Percentiles rank a stretch among this genome's conserved stretches.
Evolutionary conservation across 2,888 invertebrate genomes (phyloP).

Genomic region (Molorchus minor): DNA sequence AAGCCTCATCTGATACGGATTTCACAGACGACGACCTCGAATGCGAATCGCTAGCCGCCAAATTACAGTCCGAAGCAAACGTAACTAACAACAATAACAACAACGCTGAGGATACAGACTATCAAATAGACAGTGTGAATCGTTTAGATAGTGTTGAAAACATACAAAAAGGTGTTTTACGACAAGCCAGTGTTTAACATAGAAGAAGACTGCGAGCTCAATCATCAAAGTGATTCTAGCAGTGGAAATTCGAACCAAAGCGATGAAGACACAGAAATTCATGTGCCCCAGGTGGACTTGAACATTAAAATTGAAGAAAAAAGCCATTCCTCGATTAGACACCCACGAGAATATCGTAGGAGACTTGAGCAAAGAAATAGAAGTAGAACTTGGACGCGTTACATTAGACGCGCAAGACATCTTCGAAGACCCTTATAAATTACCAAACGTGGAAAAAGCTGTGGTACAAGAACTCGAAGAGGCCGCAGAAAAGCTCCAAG

Average conservation of each 20-base stretch:
- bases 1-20: constrained; percentile 60
- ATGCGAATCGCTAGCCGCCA: constrained; percentile 61
- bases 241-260: constrained; percentile 52
- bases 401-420: constrained; percentile 22
- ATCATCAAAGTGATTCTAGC: constrained; percentile 37
- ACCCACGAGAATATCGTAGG: constrained; percentile 57
- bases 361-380: constrained; percentile 69
- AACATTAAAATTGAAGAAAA: constrained; percentile 49
- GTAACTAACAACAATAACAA: constrained; percentile 63
- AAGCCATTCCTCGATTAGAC: constrained; percentile 23
- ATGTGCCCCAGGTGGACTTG: constrained; percentile 37
- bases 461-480: constrained; percentile 56
- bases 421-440: constrained; percentile 32
- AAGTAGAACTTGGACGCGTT: constrained; percentile 66
- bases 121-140: constrained; percentile 65
- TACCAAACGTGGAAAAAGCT: constrained; percentile 46
- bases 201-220: constrained; percentile 41
- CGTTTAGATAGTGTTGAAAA: constrained; percentile 64
- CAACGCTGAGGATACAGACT: constrained; percentile 56
- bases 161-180: constrained; percentile 67
- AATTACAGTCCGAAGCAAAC: constrained; percentile 44
- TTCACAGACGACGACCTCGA: constrained; percentile 64
- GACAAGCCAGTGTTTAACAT: constrained; percentile 68
- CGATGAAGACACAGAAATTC: constrained; percentile 54
- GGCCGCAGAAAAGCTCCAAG: constrained; percentile 57